A percentile compares a stretch with the other conserved stretches of the same genome.
Evolutionary conservation across 1,140 invertebrate genomes (phyloP).

Genomic region (Drosophila carrolli): DNA sequence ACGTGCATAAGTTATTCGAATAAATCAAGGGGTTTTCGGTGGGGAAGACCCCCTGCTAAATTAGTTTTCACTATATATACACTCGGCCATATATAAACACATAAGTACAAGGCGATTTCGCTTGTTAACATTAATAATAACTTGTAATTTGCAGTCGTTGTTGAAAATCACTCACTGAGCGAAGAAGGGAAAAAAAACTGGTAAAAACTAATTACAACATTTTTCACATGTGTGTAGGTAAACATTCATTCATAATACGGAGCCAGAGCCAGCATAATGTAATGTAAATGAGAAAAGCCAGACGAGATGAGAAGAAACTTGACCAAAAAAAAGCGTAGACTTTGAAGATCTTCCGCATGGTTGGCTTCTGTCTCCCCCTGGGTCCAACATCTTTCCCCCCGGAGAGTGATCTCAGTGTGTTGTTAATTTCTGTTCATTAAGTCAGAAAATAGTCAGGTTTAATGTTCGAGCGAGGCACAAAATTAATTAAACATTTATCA

Average conservation of each 20-base stretch:
- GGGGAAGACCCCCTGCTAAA: constrained; percentile 63
- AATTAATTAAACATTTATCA: constrained; percentile 84
- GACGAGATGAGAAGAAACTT: constrained; percentile 36
- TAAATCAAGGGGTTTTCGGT: constrained; percentile 33
- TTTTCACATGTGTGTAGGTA: constrained; percentile 74
- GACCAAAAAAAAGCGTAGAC: constrained; percentile 58
- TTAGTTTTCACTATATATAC: constrained; percentile 63
- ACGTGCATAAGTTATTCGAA: constrained; percentile 31
- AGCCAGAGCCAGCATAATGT: constrained; percentile 70
- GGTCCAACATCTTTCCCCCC: constrained; percentile 15
- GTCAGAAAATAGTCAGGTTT: constrained; percentile 79
- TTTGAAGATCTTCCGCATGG: constrained; percentile 80
- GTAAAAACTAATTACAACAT: constrained; percentile 80
- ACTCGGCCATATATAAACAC: constrained; percentile 14
- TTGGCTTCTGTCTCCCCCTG: constrained; percentile 41
- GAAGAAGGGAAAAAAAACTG: constrained; percentile 18
- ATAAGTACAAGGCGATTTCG: constrained; percentile 67
- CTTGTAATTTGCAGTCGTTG: constrained; percentile 80
- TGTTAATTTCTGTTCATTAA: constrained; percentile 83
- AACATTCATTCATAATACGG: constrained; percentile 77
- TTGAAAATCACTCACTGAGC: constrained; percentile 69
- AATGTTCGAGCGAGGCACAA: constrained; percentile 77
- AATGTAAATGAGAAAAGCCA: constrained; percentile 72
- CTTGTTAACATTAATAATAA: constrained; percentile 82
- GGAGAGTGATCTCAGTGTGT: constrained; percentile 63